Evolutionary conservation across 2,113 vertebrate species (phyloP).

Genomic region (Leptosomus discolor): DNA sequence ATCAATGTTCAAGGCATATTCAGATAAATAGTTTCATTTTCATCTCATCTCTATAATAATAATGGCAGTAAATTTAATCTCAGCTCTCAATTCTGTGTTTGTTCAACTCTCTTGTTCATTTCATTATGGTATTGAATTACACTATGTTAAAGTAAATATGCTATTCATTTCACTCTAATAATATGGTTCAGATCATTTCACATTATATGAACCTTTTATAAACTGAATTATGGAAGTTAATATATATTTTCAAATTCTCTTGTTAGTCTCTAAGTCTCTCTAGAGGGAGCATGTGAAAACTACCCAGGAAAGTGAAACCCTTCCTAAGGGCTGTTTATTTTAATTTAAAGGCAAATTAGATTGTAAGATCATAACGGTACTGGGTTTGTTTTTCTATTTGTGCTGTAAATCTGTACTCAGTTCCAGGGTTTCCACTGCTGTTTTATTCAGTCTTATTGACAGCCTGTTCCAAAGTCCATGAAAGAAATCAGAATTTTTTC

Average conservation of each 20-base stretch:
- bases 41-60: background rate
- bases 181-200: constrained; percentile 40
- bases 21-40: constrained; percentile 26
- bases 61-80: constrained; percentile 38
- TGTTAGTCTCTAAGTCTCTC: constrained; percentile 21
- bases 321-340: constrained; percentile 40
- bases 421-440: background rate
- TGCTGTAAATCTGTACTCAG: background rate
- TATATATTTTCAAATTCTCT: constrained; percentile 32
- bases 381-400: constrained; percentile 23
- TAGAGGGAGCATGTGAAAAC: background rate
- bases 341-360: constrained; percentile 47
- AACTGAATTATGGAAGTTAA: constrained; percentile 38
- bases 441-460: background rate
- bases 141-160: constrained; percentile 30
- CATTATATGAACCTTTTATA: constrained; percentile 42
- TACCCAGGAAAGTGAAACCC: constrained; percentile 18
- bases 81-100: background rate
- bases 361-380: background rate
- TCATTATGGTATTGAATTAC: constrained; percentile 41
- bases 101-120: constrained; percentile 29
- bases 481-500: background rate
- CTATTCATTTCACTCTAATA: constrained; percentile 51
- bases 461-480: background rate
- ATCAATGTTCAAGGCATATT: background rate